Evolutionary conservation across 2,113 vertebrate genomes (phyloP), one percentile per base, ranked within the genome.

Genomic region (Nycticryphes semicollaris): DNA sequence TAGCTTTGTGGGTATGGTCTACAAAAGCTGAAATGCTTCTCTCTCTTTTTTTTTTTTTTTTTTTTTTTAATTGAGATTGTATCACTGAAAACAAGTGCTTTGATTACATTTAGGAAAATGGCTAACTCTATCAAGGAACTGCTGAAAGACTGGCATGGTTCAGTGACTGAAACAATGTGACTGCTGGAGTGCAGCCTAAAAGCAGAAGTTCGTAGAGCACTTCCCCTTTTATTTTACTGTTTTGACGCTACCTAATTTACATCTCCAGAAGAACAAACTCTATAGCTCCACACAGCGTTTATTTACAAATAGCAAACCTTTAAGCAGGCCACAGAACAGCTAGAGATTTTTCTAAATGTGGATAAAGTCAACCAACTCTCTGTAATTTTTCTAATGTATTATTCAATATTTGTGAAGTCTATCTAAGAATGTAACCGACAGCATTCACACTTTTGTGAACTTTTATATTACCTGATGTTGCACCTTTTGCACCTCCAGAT

Each of bases 201-300:
- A 84, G 50, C 43, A 87, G 77, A 89, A 89, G 45, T 62, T 70
- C 24, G 54, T 21, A 27, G 0, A 66, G 28, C 16, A 53, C 23
- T 93, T 96, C 63, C n/a, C 24, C 68, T 64, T 91, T 41, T 20
- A 22, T 22, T 54, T 87, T 30, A 12, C 43, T 68, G 19, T 15
- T 90, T 28, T 30, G 43, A 51, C 13, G 53, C 17, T 30, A 33
- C 17, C 17, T 10, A 15, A 37, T 39, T 63, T 48, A 43, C 47
- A 47, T 9, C 30, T 53, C 15, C 39, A 30, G 47, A 43, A 64
- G 20, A 85, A 60, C 10, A 84, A 94, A 93, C 86, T 95, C 94
- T 82, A 47, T 13, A 96, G 95, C 96, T 78, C 96, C 96, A 95
- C 95, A 62, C 4, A 89, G 96, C 60, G 96, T 87, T 84, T 39